Evolutionary conservation across 2,113 vertebrate genomes (phyloP), one percentile per base, ranked within the genome.

Genomic region (Choloepus hoffmanni): DNA sequence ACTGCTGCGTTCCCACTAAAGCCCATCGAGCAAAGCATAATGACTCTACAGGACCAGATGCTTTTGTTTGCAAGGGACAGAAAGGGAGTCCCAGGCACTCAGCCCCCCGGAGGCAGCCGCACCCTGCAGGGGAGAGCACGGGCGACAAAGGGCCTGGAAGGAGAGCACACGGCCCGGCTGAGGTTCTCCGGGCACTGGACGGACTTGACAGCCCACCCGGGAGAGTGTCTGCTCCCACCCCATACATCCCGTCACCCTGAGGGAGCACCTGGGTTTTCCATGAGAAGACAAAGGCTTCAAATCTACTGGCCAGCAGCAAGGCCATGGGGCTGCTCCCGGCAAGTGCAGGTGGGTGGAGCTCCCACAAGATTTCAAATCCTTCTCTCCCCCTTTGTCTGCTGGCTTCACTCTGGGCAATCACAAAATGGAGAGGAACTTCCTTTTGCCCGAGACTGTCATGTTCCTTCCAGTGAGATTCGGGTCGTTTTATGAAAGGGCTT

Each of bases 391-490:
- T 30, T 40, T n/a, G 28, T 12, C 74, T 40, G 13, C 58, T 26
- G 2, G 1, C 18, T 15, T 21, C n/a, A 11, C 55, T 30, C 68
- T 5, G 72, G 63, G 45, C 40, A 45, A 28, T 16, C 62, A 5
- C 62, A 36, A 7, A 3, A 23, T 2, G 30, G 43, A 53, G 4
- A 21, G 33, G 43, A 36, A 5, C 13, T 18, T 13, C 10, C 11
- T 74, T 48, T 5, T 7, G n/a, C 68, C 88, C 5, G 55, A 18
- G 28, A 33, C 33, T 0, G 50, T 43, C 67, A 21, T 72, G 6
- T 24, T 45, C 92, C 95, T 92, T 94, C 88, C 82, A 76, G 72
- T 93, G 95, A 96, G 65, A 92, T 76, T 43, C 93, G 33, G 86
- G 94, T 53, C 2, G 45, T 23, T 96, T 90, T 24, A 63, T 19